Evolutionary conservation across 1,140 invertebrate species (phyloP).

Genomic region (Pseudomyrmex sp.): DNA sequence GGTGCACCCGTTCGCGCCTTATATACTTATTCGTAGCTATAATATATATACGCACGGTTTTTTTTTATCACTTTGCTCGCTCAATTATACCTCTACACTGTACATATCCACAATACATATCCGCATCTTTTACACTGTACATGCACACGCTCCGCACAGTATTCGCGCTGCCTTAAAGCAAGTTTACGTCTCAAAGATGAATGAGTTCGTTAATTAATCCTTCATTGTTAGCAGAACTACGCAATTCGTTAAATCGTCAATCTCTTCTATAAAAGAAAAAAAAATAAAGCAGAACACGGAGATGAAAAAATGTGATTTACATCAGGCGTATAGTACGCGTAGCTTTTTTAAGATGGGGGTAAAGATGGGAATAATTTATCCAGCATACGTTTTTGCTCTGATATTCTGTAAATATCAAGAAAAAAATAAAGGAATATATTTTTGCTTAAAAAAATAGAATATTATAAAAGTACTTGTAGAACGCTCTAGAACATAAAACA

Average conservation of each 20-base stretch:
- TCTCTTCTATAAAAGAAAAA: conserved; percentile 67
- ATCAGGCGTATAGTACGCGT: not conserved
- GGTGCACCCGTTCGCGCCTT: conserved; percentile 74
- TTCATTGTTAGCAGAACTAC: conserved; percentile 17
- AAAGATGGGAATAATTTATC: not conserved
- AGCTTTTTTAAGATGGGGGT: not conserved
- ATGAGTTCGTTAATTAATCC: conserved; percentile 50
- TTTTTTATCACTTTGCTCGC: conserved; percentile 71
- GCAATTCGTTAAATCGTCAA: conserved; percentile 58
- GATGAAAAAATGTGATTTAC: not conserved
- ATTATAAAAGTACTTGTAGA: not conserved
- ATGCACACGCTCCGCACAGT: conserved; percentile 81
- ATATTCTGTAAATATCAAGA: not conserved
- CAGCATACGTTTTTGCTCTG: not conserved
- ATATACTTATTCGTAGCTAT: conserved; percentile 81
- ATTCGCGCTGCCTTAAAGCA: conserved; percentile 81
- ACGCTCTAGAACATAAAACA: conserved; percentile 15
- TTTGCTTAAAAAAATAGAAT: not conserved
- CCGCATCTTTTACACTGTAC: conserved; percentile 85
- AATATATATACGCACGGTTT: conserved; percentile 77
- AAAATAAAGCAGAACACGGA: not conserved
- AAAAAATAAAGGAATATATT: not conserved
- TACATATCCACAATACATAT: conserved; percentile 83
- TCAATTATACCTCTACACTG: conserved; percentile 82
- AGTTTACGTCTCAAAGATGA: conserved; percentile 75